phyloP scores from a whole-genome alignment of 2,888 invertebrate species.

The Leuctra nigra region DNA sequence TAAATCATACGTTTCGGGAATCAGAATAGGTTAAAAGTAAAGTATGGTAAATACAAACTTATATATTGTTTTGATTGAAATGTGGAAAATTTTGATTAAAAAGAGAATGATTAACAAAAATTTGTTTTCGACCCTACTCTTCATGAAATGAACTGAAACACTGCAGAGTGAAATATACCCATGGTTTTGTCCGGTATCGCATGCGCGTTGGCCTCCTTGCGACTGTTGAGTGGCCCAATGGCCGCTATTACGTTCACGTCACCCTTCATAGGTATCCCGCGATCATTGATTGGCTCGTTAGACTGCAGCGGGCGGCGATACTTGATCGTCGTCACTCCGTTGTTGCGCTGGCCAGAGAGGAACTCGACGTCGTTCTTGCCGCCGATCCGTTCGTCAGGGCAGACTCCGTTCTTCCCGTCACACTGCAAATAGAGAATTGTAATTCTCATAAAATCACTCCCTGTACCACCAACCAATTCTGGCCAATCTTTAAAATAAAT shows the following conservation, averaged over 20 bases:
- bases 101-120: no score
- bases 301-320: slow-evolving; percentile 73
- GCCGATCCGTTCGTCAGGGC: slow-evolving; percentile 75
- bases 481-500: no score
- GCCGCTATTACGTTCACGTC: slow-evolving; percentile 80
- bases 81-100: no score
- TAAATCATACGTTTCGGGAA: no score
- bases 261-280: slow-evolving; percentile 57
- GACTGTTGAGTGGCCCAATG: slow-evolving; percentile 73
- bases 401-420: slow-evolving; percentile 75
- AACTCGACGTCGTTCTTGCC: slow-evolving; percentile 71
- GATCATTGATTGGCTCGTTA: slow-evolving; percentile 64
- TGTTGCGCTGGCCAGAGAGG: slow-evolving; percentile 67
- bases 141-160: no score
- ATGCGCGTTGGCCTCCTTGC: slow-evolving; percentile 80
- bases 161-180: slow-evolving; percentile 35
- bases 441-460: no score
- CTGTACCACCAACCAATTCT: no score
- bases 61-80: no score
- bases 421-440: slow-evolving; percentile 51
- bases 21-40: no score
- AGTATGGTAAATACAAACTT: no score
- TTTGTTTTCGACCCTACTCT: no score
- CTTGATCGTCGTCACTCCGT: slow-evolving; percentile 73
- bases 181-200: slow-evolving; percentile 62